A percentile compares a stretch with the other conserved stretches of the same genome.
phyloP scores from a whole-genome alignment of 2,797 vertebrate species.

The Avahi laniger region DNA sequence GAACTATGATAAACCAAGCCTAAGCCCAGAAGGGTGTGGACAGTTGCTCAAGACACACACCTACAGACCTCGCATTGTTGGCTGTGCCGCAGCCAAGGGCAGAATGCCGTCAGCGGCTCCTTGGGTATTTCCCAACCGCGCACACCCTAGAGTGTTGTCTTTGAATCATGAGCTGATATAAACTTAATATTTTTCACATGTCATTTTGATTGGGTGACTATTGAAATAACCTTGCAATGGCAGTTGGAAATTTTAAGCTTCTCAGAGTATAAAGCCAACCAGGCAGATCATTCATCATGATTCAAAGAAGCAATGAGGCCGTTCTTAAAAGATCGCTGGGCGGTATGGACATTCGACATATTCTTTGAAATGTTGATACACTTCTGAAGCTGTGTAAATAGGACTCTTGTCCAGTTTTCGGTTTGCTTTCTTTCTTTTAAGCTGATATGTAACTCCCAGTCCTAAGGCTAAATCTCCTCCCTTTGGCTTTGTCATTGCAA shows the following conservation, averaged over 20 bases:
- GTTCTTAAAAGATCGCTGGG: not conserved
- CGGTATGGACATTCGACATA: not conserved
- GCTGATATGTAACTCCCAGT: not conserved
- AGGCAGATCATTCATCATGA: not conserved
- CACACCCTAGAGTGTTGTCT: constrained; percentile 78
- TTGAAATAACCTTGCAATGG: not conserved
- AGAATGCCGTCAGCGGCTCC: constrained; percentile 72
- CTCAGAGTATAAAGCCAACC: not conserved
- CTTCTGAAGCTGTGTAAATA: not conserved
- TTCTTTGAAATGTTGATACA: not conserved
- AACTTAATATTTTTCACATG: constrained; percentile 43
- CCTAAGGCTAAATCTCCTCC: not conserved
- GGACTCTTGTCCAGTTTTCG: not conserved
- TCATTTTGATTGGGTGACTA: constrained; percentile 42
- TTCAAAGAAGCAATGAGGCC: not conserved
- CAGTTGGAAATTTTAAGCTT: constrained; percentile 10
- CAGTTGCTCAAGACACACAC: constrained; percentile 76
- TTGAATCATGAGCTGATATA: constrained; percentile 72
- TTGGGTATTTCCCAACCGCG: constrained; percentile 75
- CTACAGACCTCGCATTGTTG: constrained; percentile 60
- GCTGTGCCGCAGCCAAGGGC: constrained; percentile 64
- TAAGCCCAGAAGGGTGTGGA: constrained; percentile 69
- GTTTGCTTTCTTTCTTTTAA: not conserved
- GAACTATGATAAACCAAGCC: constrained; percentile 74
- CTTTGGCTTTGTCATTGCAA: not conserved